phyloP scores from a whole-genome alignment of 2,888 invertebrate genomes.

The Idaea aversata region DNA sequence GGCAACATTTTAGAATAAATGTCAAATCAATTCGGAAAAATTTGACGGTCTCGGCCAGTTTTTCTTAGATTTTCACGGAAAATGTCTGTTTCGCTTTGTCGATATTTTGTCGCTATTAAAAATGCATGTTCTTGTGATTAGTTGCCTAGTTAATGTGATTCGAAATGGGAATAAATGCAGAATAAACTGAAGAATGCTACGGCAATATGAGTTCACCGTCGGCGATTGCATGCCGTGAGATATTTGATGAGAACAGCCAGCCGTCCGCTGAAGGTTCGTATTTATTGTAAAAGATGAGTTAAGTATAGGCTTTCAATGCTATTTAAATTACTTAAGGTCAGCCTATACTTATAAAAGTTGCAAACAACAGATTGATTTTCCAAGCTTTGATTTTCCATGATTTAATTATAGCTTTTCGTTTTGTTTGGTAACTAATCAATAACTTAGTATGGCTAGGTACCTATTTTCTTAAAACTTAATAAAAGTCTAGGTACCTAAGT shows the following conservation, averaged over 20 bases:
- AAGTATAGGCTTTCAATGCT: not conserved
- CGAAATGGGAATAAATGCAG: conserved; percentile 31
- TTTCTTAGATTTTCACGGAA: conserved; percentile 2
- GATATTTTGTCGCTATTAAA: conserved; percentile 10
- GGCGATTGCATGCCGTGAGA: conserved; percentile 88
- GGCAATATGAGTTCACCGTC: conserved; percentile 66
- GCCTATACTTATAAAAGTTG: not conserved
- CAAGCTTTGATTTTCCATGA: too few species aligned
- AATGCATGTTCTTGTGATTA: conserved; percentile 14
- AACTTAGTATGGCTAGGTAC: not conserved
- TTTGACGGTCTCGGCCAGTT: not conserved
- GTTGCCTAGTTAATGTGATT: conserved; percentile 11
- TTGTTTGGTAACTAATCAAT: not conserved
- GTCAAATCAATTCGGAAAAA: not conserved
- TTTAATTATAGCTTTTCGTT: not conserved
- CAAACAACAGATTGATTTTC: not conserved
- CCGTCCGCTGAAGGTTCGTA: conserved; percentile 89
- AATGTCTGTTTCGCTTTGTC: not conserved
- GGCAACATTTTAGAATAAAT: not conserved
- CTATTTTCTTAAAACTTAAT: not conserved
- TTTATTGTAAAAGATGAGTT: not conserved
- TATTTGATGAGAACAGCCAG: conserved; percentile 91
- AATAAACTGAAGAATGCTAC: conserved; percentile 49
- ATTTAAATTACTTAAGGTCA: not conserved
- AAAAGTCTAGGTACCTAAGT: not conserved